These are phyloP conservation scores for Sphenopsis melanotis DNA, from an alignment of 2,797 vertebrate genomes.

Conservation along the genomic window DNA sequence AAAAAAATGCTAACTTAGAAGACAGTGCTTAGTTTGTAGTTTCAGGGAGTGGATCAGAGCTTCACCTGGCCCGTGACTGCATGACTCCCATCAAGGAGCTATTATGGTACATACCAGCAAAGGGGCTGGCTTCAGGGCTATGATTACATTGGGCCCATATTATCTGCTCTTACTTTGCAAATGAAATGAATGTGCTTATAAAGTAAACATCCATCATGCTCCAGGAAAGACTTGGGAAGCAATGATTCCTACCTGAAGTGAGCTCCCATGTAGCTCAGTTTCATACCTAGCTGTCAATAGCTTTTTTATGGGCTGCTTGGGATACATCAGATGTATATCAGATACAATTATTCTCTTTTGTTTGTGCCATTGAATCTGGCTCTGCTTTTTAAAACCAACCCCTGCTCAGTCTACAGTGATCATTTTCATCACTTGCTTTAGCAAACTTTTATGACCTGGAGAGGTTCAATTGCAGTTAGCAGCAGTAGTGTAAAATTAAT, in stretches of 20 bases:
- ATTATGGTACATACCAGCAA: background rate
- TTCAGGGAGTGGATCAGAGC: background rate
- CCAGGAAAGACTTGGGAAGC: background rate
- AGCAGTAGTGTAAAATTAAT: slow-evolving; percentile 40
- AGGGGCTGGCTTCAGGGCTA: background rate
- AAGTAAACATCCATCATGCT: background rate
- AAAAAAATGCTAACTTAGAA: background rate
- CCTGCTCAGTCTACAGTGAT: background rate
- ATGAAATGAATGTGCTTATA: background rate
- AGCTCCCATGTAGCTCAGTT: background rate
- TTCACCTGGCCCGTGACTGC: background rate
- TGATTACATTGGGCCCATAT: background rate
- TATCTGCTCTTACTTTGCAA: background rate
- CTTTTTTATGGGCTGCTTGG: background rate
- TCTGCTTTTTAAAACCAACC: background rate
- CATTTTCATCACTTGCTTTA: background rate
- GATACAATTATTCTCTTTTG: background rate
- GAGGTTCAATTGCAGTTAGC: slow-evolving; percentile 16
- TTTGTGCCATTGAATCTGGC: background rate
- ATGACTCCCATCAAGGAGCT: background rate
- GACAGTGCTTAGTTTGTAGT: background rate
- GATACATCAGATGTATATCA: background rate
- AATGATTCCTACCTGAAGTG: background rate
- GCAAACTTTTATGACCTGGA: background rate
- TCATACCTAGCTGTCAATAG: background rate